A percentile compares a stretch with the other conserved stretches of the same genome.
Conservation (phyloP, 2,888 invertebrate species). For the Emmelina monodactyla region DNA sequence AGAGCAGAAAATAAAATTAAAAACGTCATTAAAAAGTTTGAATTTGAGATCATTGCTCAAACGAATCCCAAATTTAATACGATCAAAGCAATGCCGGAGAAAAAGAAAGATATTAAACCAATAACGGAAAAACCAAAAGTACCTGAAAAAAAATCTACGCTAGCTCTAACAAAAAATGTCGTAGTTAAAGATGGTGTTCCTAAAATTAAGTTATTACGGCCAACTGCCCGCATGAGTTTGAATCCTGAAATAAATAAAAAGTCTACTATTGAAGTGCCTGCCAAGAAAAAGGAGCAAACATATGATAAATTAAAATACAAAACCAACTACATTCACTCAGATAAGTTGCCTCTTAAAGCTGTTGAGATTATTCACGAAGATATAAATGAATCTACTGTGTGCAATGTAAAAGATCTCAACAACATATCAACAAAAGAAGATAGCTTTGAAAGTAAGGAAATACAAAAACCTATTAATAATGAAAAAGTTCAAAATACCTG, state of each 20-base stretch:
- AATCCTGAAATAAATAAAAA: conserved; percentile 22
- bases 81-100: conserved; percentile 45
- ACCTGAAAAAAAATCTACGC: conserved; percentile 66
- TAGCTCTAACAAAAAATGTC: conserved; percentile 60
- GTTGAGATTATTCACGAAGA: conserved; percentile 61
- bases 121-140: conserved; percentile 65
- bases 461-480: conserved; percentile 10
- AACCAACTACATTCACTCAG: conserved; percentile 54
- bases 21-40: conserved; percentile 56
- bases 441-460: neutral
- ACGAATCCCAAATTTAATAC: conserved; percentile 21
- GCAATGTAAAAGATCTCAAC: neutral
- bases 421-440: neutral
- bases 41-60: conserved; percentile 51
- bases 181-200: conserved; percentile 60
- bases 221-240: conserved; percentile 12
- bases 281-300: conserved; percentile 40
- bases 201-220: conserved; percentile 56
- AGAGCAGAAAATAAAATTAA: conserved; percentile 38
- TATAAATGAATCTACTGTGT: conserved; percentile 25
- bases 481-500: conserved; percentile 8
- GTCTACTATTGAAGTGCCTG: conserved; percentile 16
- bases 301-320: conserved; percentile 53
- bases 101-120: conserved; percentile 25
- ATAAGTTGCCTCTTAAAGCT: conserved; percentile 45